A percentile compares a stretch with the other conserved stretches of the same genome.
These are phyloP conservation scores for Merluccius polli DNA, from an alignment of 2,797 vertebrate species.

Conservation along the genomic window DNA sequence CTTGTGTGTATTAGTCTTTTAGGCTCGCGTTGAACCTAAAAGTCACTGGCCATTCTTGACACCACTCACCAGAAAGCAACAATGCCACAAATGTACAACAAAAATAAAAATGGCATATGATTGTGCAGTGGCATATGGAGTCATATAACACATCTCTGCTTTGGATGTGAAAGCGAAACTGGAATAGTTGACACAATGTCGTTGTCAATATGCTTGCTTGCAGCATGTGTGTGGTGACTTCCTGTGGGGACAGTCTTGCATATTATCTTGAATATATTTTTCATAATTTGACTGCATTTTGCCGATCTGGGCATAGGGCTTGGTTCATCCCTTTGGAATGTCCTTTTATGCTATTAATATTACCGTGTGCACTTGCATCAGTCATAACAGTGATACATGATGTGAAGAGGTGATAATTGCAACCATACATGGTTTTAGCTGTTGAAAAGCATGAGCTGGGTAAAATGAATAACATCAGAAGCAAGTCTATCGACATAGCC, in stretches of 20 bases:
- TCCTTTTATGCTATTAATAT: not conserved
- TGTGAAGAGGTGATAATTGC: not conserved
- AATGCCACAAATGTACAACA: not conserved
- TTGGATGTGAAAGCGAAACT: not conserved
- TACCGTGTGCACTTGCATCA: not conserved
- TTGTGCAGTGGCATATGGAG: not conserved
- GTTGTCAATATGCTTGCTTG: not conserved
- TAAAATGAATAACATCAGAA: slow-evolving; percentile 26
- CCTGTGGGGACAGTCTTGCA: no score
- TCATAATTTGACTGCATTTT: not conserved
- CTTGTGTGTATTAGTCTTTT: no score
- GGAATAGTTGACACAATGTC: not conserved
- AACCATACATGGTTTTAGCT: slow-evolving; percentile 34
- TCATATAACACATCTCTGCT: not conserved
- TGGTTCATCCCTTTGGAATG: not conserved
- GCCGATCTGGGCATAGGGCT: not conserved
- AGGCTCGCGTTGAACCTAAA: not conserved
- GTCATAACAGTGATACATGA: not conserved
- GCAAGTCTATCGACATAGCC: slow-evolving; percentile 59
- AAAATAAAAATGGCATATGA: not conserved
- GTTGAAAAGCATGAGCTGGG: slow-evolving; percentile 40
- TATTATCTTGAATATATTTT: no score
- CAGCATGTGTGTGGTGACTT: not conserved
- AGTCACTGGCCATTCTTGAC: not conserved
- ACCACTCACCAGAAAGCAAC: not conserved